phyloP scores from a whole-genome alignment of 2,888 invertebrate genomes.

The Cyrtodaria siliqua region DNA sequence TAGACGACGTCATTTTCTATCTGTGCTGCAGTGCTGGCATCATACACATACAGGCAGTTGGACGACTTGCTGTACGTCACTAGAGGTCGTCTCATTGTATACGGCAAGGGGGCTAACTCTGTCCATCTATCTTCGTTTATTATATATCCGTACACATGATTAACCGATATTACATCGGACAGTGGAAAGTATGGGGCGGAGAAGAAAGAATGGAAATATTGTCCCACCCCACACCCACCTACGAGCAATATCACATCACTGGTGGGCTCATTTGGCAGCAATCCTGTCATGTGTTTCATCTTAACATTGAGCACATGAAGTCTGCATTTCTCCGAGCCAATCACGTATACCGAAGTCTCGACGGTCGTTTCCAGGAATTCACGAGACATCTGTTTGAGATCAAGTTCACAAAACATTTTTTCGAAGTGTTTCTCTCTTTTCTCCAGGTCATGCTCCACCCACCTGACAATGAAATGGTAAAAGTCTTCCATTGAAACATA shows the following conservation, averaged over 20 bases:
- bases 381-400: constrained; percentile 62
- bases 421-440: constrained; percentile 60
- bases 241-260: constrained; percentile 71
- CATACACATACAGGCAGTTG: constrained; percentile 67
- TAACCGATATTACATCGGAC: constrained; percentile 65
- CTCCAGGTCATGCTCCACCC: constrained; percentile 70
- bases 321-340: constrained; percentile 64
- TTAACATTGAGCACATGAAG: constrained; percentile 67
- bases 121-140: constrained; percentile 74
- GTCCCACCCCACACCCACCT: constrained; percentile 70
- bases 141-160: constrained; percentile 72
- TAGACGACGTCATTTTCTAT: constrained; percentile 42
- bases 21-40: constrained; percentile 38
- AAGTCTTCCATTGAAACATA: constrained; percentile 73
- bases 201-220: constrained; percentile 65
- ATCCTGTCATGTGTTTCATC: constrained; percentile 67
- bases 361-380: constrained; percentile 63
- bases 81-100: constrained; percentile 66
- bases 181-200: constrained; percentile 62
- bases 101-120: constrained; percentile 74
- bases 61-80: constrained; percentile 60
- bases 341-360: constrained; percentile 60
- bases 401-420: constrained; percentile 71
- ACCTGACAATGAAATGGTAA: constrained; percentile 72
- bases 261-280: constrained; percentile 55